Conservation (phyloP, 2,113 vertebrate genomes). For the Daubentonia madagascariensis region DNA sequence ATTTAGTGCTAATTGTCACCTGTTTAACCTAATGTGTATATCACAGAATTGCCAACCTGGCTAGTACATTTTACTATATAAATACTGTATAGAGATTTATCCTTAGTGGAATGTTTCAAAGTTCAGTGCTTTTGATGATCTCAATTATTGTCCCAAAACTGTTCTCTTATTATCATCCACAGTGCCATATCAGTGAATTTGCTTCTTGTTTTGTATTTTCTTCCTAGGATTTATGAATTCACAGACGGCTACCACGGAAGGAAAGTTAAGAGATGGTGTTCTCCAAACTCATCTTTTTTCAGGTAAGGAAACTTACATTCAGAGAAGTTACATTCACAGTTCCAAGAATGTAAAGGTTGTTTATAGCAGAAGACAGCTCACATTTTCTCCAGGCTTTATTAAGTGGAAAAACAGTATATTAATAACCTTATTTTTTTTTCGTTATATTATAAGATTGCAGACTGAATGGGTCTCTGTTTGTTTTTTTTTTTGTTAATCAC, state of each 20-base stretch:
- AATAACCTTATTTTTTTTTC: not conserved
- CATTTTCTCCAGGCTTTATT: too few relatives aligned
- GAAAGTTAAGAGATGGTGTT: not conserved
- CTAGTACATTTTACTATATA: not conserved
- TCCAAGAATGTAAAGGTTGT: not conserved
- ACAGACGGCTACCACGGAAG: accelerated
- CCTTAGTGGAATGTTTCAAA: not conserved
- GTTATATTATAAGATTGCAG: accelerated
- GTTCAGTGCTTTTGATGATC: not conserved
- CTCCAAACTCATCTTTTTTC: not conserved
- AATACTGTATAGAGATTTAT: not conserved
- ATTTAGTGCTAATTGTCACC: not conserved
- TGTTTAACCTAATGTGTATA: not conserved
- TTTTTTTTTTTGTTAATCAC: not conserved
- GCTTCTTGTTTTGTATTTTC: not conserved
- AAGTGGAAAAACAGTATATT: not conserved
- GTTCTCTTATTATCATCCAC: too few relatives aligned
- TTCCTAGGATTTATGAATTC: not conserved
- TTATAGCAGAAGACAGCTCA: not conserved
- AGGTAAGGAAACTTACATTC: not conserved
- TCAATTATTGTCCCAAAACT: not conserved
- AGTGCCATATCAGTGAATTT: not conserved
- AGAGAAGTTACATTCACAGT: not conserved
- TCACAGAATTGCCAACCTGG: too few relatives aligned
- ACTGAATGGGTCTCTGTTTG: not conserved